Base-by-base conservation (phyloP, 2,888 invertebrate species). In the Sericinus montela region DNA sequence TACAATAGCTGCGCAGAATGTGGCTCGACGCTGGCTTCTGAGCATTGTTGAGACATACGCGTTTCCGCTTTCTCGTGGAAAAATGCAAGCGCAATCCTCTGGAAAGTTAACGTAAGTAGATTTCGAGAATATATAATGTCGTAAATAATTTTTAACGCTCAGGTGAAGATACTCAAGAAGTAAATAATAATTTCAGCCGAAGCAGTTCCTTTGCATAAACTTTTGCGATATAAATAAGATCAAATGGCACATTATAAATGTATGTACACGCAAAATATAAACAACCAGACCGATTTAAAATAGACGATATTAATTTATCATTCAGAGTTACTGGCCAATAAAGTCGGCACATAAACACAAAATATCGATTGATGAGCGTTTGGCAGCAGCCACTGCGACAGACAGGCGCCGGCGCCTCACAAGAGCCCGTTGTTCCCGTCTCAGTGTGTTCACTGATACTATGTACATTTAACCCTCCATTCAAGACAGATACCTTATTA, bases 21-120 rank as follows among this genome's bases (percentile, higher is more conserved):
- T 78, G 72, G 73, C 71, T 70, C 69, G 73, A 74, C 80, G 77
- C 81, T 76, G 75, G 75, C 69, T 71, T 64, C 65, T 63, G 63
- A 73, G 73, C 73, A 84, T 83, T 88, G 87, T 87, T 72, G 69
- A 74, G 74, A 81, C 77, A 79, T 78, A 76, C 80, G 80, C 73
- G 80, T 85, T 87, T 87, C 86, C 86, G 87, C 87, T 87, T 87
- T 88, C 86, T 76, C 86, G 84, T 77, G 83, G 77, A 87, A 86
- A 86, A 86, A 86, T 83, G 84, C 80, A 80, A 69, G 75, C 83
- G 70, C 75, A 72, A 38, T 39, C 75, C 69, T 71, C 78, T 83
- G 82, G 84, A 85, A 85, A 86, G 84, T 76, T 79, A 76, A 76
- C 72, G 67, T 60, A 61, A 60, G 57, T 55, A 56, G 55, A 59